A percentile compares a stretch with the other conserved stretches of the same genome.
Conservation (phyloP, 2,888 invertebrate species). For the Tenthredo scrophulariae region DNA sequence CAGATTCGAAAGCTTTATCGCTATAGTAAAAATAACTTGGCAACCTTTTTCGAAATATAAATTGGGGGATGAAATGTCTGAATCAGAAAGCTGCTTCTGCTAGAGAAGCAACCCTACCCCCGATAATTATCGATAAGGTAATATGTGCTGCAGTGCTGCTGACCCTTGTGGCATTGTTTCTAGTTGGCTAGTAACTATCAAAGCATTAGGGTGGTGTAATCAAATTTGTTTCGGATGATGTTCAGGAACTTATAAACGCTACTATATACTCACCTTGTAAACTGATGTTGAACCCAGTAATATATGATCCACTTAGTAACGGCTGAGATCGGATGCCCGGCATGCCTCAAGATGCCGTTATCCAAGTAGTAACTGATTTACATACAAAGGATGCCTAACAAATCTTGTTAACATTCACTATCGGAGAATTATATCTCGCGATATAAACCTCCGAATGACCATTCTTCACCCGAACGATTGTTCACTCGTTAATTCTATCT, state of each 20-base stretch:
- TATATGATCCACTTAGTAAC: slow-evolving; percentile 4
- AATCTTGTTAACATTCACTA: not conserved
- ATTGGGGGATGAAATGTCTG: not conserved
- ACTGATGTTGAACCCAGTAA: not conserved
- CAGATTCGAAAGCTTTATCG: no score
- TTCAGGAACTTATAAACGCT: not conserved
- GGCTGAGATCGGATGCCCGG: not conserved
- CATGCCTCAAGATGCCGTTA: not conserved
- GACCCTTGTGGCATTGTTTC: not conserved
- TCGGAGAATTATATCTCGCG: no score
- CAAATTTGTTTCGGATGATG: not conserved
- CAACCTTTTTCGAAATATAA: no score
- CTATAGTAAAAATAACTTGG: no score
- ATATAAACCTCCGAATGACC: not conserved
- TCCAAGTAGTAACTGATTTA: not conserved
- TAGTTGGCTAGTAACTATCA: slow-evolving; percentile 4
- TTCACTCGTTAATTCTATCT: no score
- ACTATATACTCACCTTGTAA: not conserved
- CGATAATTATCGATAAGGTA: not conserved
- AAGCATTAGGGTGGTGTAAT: not conserved
- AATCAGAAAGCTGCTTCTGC: not conserved
- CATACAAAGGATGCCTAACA: not conserved
- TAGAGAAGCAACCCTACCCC: not conserved
- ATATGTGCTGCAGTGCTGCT: not conserved
- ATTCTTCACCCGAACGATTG: not conserved